Percentiles rank a stretch among this genome's conserved stretches.
phyloP scores from a whole-genome alignment of 37 sponge, comb jelly and placozoan species.

The Amphimedon queenslandica region DNA sequence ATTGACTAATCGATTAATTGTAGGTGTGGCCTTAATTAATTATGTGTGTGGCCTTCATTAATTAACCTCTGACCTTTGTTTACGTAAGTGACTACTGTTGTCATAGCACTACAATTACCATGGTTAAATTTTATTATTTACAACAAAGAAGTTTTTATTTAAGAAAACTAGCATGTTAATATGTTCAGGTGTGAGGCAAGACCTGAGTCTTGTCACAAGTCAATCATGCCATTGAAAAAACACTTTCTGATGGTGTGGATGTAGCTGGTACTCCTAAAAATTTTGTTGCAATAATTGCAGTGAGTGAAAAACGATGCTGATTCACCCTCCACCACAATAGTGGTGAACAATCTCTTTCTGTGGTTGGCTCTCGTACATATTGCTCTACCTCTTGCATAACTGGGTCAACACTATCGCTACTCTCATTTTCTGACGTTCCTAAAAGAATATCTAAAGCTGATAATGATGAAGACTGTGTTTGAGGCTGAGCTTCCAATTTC shows the following conservation, averaged over 20 bases:
- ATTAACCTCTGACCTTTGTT: no score
- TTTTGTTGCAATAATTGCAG: background rate
- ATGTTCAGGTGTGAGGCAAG: slow-evolving; percentile 5
- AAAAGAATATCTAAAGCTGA: slow-evolving; percentile 9
- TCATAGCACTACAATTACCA: no score
- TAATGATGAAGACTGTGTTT: background rate
- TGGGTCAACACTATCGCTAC: background rate
- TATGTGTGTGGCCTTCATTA: no score
- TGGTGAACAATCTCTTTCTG: background rate
- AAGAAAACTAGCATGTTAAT: slow-evolving; percentile 9
- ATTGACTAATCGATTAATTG: no score
- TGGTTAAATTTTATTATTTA: no score
- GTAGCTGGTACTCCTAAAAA: slow-evolving; percentile 3
- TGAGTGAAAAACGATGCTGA: background rate
- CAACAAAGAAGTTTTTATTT: no score
- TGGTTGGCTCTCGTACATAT: background rate
- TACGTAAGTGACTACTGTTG: no score
- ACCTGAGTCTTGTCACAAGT: slow-evolving; percentile 2
- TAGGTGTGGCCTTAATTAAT: no score
- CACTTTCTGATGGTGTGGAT: slow-evolving; percentile 11
- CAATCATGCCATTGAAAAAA: slow-evolving; percentile 9
- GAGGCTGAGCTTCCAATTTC: background rate
- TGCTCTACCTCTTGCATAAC: background rate
- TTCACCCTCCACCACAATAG: slow-evolving; percentile 3
- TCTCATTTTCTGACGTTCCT: background rate